phyloP scores from a whole-genome alignment of 2,113 vertebrate species.

The Platysteira castanea region DNA sequence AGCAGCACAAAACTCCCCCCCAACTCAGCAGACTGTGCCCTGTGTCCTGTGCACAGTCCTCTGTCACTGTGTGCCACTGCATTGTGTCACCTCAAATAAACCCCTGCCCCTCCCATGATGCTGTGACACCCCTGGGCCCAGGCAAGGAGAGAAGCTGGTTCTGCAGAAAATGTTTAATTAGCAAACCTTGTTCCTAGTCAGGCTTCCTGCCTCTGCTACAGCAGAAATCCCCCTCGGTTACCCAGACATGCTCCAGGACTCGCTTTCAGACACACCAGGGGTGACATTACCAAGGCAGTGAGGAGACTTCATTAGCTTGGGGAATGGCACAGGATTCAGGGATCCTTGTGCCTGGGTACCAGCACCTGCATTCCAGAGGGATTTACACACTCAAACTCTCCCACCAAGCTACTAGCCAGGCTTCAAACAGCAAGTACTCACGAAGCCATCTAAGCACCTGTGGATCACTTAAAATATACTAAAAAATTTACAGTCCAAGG shows the following conservation, averaged over 20 bases:
- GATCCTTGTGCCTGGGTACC: neutral
- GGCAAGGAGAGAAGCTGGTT: neutral
- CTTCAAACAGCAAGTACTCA: neutral
- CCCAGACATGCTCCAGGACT: neutral
- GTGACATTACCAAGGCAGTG: neutral
- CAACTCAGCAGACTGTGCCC: neutral
- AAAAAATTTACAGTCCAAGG: neutral
- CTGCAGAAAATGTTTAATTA: neutral
- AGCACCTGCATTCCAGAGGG: neutral
- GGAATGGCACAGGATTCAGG: neutral
- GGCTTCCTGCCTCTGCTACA: neutral
- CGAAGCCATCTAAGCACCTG: neutral
- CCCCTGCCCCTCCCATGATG: neutral
- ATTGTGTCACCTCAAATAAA: neutral
- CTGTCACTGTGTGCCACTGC: neutral
- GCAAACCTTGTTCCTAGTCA: neutral
- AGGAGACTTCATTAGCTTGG: neutral
- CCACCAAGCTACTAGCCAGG: neutral
- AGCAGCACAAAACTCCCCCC: neutral
- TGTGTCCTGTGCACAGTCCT: neutral
- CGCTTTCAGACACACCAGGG: neutral
- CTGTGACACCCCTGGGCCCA: neutral
- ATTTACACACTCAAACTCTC: neutral
- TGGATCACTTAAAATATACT: neutral
- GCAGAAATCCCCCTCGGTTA: neutral